These are phyloP conservation scores for Tylochromis polylepis DNA, from an alignment of 2,113 vertebrate species.

Conservation along the genomic window DNA sequence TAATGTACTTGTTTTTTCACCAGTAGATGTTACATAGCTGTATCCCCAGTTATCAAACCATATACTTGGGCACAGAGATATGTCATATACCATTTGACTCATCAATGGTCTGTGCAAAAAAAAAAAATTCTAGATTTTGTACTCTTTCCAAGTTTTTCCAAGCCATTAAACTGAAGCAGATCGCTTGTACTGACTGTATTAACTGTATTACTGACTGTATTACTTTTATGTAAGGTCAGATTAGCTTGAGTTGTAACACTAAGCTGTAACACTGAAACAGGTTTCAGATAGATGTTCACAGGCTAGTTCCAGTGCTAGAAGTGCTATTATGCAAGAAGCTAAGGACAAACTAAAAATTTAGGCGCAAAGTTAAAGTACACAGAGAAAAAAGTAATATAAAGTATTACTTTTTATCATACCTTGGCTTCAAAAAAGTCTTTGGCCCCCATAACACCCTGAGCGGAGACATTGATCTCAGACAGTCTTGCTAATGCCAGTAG, in stretches of 20 bases:
- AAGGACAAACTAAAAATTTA: background rate
- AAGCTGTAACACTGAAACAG: too few relatives aligned
- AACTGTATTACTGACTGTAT: too few relatives aligned
- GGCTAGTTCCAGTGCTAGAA: too few relatives aligned
- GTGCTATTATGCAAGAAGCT: too few relatives aligned
- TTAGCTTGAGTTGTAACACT: too few relatives aligned
- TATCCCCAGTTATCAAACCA: background rate
- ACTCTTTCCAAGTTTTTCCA: too few relatives aligned
- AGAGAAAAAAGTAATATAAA: background rate
- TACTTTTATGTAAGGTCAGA: too few relatives aligned
- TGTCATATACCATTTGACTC: background rate
- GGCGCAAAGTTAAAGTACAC: background rate
- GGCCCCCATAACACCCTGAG: constrained; percentile 90
- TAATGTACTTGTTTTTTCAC: background rate
- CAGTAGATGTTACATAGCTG: background rate
- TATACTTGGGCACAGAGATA: background rate
- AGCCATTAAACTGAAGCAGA: too few relatives aligned
- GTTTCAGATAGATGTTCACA: too few relatives aligned
- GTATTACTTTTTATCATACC: constrained; percentile 68
- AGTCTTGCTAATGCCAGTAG: constrained; percentile 88
- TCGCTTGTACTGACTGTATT: too few relatives aligned
- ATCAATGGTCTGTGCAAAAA: background rate
- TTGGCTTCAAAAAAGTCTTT: constrained; percentile 96
- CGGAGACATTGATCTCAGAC: constrained; percentile 89
- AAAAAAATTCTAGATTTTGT: too few relatives aligned